Evolutionary conservation across 2,797 vertebrate genomes (phyloP), one percentile per base, ranked within the genome.

Genomic region (Cephalopachus bancanus): DNA sequence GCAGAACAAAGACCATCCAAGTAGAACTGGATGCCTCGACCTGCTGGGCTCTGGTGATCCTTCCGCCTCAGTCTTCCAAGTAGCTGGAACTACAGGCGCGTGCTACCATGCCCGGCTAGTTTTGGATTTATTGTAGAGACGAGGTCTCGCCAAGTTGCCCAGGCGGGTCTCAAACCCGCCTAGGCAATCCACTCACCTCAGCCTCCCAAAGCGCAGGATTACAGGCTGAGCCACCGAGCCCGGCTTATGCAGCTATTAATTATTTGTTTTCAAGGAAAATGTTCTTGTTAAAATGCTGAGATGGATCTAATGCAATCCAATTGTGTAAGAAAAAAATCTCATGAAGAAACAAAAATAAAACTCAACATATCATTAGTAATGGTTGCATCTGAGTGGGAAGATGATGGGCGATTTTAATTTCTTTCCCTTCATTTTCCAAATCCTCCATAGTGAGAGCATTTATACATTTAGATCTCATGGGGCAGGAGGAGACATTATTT

Each of bases 241-340:
- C 37, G 37, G 37, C 37, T 37, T 37, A 75, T 51, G 3, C 12
- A 79, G 24, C 95, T 64, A 55, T 89, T 85, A 60, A 57, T 72
- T 80, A 51, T 59, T 24, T 93, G 30, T 93, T 89, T 84, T 92
- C 69, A 72, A 76, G 26, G 67, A 75, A 96, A 88, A 75, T 74
- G n/a, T 84, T 65, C 67, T 92, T 75, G 9, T 67, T 88, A 26
- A 67, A 22, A 60, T 55, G 37, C 59, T 84, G 22, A 85, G 65
- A 75, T 71, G 44, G 24, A 51, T 83, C 57, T 84, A 93, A 76
- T 78, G 69, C 3, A 93, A 89, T 78, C 16, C 14, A 81, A 80
- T 19, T 90, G 17, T 95, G 5, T 57, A 17, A 79, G 49, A 69
- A 75, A 86, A 44, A 97, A 83, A 22, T 33, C 0, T 84, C 33